phyloP scores from a whole-genome alignment of 2,797 vertebrate genomes.

The Xyrichtys novacula region DNA sequence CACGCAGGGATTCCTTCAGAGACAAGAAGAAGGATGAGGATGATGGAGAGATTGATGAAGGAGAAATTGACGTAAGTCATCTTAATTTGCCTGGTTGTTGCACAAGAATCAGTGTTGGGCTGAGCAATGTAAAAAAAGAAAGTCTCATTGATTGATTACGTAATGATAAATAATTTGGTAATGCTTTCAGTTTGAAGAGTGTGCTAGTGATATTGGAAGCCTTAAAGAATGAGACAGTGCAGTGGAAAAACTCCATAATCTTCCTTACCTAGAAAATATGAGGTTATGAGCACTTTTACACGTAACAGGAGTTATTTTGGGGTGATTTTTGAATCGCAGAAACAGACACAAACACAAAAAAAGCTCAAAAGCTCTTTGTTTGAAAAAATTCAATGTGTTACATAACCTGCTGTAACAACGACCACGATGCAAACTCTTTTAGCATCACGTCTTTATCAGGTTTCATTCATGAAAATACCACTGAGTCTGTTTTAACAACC shows the following conservation, averaged over 20 bases:
- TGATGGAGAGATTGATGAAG: constrained; percentile 97
- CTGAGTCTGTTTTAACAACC: too few relatives aligned
- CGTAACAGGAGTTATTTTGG: too few relatives aligned
- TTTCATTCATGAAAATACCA: too few relatives aligned
- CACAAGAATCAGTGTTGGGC: not conserved
- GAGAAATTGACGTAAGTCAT: constrained; percentile 97
- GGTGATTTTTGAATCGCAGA: too few relatives aligned
- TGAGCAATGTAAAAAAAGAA: not conserved
- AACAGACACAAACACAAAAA: too few relatives aligned
- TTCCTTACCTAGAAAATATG: not conserved
- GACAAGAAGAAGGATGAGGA: constrained; percentile 96
- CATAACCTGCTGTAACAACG: too few relatives aligned
- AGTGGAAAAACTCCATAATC: not conserved
- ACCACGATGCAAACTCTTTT: too few relatives aligned
- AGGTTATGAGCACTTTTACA: too few relatives aligned
- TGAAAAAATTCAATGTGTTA: too few relatives aligned
- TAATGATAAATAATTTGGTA: not conserved
- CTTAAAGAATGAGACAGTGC: not conserved
- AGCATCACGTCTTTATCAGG: too few relatives aligned
- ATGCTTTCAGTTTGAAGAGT: not conserved
- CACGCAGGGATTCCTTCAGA: constrained; percentile 85
- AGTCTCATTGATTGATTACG: not conserved
- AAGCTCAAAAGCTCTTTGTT: too few relatives aligned
- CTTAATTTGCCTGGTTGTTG: not conserved
- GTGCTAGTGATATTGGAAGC: not conserved